A percentile compares a stretch with the other conserved stretches of the same genome.
These are phyloP conservation scores for Machaerirhynchus nigripectus DNA, from an alignment of 2,113 vertebrate genomes.

Conservation along the genomic window DNA sequence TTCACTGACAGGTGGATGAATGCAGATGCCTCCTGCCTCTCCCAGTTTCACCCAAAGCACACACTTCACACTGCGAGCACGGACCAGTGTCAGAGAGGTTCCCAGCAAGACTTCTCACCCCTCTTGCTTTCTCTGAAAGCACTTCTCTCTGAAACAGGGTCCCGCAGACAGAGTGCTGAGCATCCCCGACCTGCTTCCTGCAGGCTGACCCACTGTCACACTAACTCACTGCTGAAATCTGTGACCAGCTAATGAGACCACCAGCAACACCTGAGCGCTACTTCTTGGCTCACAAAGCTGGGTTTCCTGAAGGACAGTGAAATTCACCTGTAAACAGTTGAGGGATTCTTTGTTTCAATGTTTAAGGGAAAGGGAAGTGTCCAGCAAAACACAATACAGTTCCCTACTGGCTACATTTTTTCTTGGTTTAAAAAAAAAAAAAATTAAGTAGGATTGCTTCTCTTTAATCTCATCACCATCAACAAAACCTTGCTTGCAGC, in stretches of 20 bases:
- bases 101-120: background rate
- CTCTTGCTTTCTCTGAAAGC: background rate
- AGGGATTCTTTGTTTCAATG: background rate
- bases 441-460: background rate
- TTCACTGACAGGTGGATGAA: background rate
- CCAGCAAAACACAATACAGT: background rate
- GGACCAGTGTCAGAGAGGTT: background rate
- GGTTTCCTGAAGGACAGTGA: background rate
- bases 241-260: background rate
- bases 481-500: background rate
- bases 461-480: background rate
- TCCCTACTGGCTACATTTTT: background rate
- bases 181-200: background rate
- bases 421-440: background rate
- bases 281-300: background rate
- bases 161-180: background rate
- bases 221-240: background rate
- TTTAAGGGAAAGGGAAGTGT: background rate
- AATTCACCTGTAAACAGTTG: background rate
- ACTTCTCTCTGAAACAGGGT: background rate
- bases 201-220: background rate
- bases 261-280: background rate
- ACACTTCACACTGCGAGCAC: rapidly evolving
- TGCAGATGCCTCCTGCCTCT: background rate
- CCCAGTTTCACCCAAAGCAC: background rate